Percentiles rank a stretch among this genome's conserved stretches.
phyloP scores from a whole-genome alignment of 2,888 invertebrate genomes.

The Nematopogon swammerdamellus region DNA sequence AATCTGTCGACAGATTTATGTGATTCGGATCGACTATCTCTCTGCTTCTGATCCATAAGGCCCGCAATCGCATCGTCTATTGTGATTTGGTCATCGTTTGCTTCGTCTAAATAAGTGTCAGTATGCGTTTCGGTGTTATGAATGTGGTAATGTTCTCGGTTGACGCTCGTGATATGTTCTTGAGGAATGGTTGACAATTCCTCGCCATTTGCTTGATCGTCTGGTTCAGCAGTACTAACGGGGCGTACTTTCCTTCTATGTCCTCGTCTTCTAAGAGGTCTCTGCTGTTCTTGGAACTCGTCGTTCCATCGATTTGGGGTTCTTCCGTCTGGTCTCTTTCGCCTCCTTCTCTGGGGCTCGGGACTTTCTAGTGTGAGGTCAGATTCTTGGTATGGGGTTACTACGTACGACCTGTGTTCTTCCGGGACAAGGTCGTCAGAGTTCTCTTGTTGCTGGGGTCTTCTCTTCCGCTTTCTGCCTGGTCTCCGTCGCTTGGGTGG shows the following conservation, averaged over 20 bases:
- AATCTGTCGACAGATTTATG: not conserved
- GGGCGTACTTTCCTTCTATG: slow-evolving; percentile 30
- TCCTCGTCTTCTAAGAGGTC: slow-evolving; percentile 31
- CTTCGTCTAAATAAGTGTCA: slow-evolving; percentile 19
- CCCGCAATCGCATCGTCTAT: slow-evolving; percentile 2
- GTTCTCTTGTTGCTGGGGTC: slow-evolving; percentile 45
- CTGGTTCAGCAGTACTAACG: not conserved
- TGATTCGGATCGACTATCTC: not conserved
- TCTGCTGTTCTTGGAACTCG: slow-evolving; percentile 25
- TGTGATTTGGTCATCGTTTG: slow-evolving; percentile 14
- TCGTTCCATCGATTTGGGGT: slow-evolving; percentile 34
- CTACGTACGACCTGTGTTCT: slow-evolving; percentile 20
- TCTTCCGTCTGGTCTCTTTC: slow-evolving; percentile 29
- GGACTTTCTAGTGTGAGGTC: slow-evolving; percentile 4
- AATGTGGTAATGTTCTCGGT: not conserved
- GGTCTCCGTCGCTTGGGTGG: slow-evolving; percentile 39
- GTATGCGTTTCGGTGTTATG: not conserved
- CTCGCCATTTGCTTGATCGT: not conserved
- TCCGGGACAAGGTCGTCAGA: slow-evolving; percentile 19
- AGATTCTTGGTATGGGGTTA: slow-evolving; percentile 15
- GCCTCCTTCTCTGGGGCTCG: slow-evolving; percentile 23
- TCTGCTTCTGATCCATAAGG: not conserved
- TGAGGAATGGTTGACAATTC: not conserved
- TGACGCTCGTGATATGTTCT: not conserved
- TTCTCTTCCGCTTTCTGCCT: slow-evolving; percentile 59